Evolutionary conservation across 2,888 invertebrate species (phyloP), one percentile per base, ranked within the genome.

Genomic region (Troides aeacus): DNA sequence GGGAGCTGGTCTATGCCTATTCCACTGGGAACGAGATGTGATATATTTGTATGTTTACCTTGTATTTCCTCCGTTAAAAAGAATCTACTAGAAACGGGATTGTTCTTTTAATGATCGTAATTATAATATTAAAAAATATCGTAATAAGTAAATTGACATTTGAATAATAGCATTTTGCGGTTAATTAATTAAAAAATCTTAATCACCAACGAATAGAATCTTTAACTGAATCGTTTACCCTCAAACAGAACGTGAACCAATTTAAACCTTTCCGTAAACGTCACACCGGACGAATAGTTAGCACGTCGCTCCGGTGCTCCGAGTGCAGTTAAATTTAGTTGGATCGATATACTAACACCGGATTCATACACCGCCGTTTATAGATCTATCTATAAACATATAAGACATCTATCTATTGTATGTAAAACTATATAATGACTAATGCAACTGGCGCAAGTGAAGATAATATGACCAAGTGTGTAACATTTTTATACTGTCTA

Each of bases 251-350:
- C 17, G 23, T 64, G 36, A 46, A 62, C 50, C 60, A 39, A 64
- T 50, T 69, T 69, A 58, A n/a, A 65, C 65, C 64, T 62, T 62
- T 65, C 56, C 58, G 30, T 23, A 36, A 61, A 69, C 56, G 69
- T 62, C 46, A 58, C 64, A 60, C 36, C 23, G 64, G 60, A 68
- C 60, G 30, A 66, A 61, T 57, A 61, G 62, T 66, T 66, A 62
- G 63, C 58, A n/a, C 53, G 60, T 64, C 60, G 30, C 3, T n/a
- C 61, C 23, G 46, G 62, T 50, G 46, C 62, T 57, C 62, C 46
- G 42, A 23, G 36, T 30, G 64, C 30, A 39, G 69, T 69, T 69
- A 69, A 64, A 64, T 69, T 64, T 69, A 65, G 57, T 21, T 58
- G 36, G 61, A 69, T 69, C 65, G 65, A 69, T 69, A 62, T 17